Evolutionary conservation across 2,797 vertebrate genomes (phyloP), one percentile per base, ranked within the genome.

Genomic region (Onychomys leucogaster): DNA sequence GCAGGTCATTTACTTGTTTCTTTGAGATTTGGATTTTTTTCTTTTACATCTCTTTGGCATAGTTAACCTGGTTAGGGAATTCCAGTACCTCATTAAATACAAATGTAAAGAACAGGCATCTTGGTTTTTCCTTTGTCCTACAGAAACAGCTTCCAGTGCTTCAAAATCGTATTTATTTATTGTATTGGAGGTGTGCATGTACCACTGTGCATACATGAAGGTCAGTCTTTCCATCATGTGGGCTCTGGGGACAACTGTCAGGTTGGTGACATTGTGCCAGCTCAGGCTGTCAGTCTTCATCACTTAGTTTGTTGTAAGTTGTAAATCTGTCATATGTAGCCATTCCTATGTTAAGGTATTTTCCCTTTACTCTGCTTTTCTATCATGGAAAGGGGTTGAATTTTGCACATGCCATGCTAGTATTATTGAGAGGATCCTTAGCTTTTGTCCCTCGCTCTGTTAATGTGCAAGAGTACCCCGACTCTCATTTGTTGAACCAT

Each of bases 1-100:
- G 19, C 16, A 34, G 52, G 19, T 52, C 46, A 52, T 78, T 91
- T 81, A 65, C 23, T 91, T 87, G 27, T 85, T 86, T 21, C 16
- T 81, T 95, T 81, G 23, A 43, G 49, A 92, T 83, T 82, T 91
- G 16, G 34, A 52, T 94, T 80, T 96, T 89, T 85, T 52, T 57
- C 63, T 65, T 69, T 86, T n/a, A 84, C 65, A 84, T n/a, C 12
- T 25, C 41, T 57, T 71, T 93, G 55, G 13, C 57, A 34, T 67
- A 81, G 46, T 59, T 89, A 4, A 9, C 27, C 27, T 92, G 73
- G 27, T n/a, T 77, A 65, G 17, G 29, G 61, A 63, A 63, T 96
- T 81, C 63, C 0, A 81, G 55, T 55, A 46, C n/a, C n/a, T n/a
- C 43, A 43, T 67, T 90, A 73, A 86, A 76, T 76, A 81, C 41